phyloP scores from a whole-genome alignment of 1,140 invertebrate species.

The Goniozus legneri region DNA sequence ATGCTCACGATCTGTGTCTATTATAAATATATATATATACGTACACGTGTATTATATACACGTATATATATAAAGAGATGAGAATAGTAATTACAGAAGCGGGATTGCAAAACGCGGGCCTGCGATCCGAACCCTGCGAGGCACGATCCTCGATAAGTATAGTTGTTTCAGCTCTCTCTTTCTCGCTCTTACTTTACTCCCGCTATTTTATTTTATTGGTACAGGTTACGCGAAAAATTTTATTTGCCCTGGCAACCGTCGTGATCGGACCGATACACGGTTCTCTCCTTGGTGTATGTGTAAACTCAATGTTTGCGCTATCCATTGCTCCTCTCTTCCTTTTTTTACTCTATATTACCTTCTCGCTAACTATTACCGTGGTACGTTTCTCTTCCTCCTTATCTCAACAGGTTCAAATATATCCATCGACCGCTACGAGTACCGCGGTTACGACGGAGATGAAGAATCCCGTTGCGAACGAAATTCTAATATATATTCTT shows the following conservation, averaged over 20 bases:
- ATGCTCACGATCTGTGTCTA: no score
- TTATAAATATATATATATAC: not conserved
- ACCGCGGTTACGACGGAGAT: no score
- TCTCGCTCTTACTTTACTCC: slow-evolving; percentile 39
- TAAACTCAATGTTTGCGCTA: no score
- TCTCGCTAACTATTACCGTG: no score
- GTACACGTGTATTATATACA: not conserved
- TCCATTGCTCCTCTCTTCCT: not conserved
- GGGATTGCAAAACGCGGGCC: slow-evolving; percentile 40
- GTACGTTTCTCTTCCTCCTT: no score
- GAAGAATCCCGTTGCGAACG: no score
- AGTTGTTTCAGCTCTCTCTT: slow-evolving; percentile 49
- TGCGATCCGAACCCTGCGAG: slow-evolving; percentile 45
- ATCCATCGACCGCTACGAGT: no score
- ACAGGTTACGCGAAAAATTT: slow-evolving; percentile 46
- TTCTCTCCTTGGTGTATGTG: no score
- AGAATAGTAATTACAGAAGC: slow-evolving; percentile 54
- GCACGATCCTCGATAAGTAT: slow-evolving; percentile 54
- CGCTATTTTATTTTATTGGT: slow-evolving; percentile 51
- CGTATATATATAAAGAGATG: slow-evolving; percentile 23
- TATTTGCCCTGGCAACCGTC: slow-evolving; percentile 26
- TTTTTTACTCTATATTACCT: slow-evolving; percentile 9
- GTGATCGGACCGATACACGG: not conserved
- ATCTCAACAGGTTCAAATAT: no score
- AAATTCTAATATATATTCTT: no score